Evolutionary conservation across 2,113 vertebrate species (phyloP), one percentile per base, ranked within the genome.

Genomic region (Neodon shergylaensis): DNA sequence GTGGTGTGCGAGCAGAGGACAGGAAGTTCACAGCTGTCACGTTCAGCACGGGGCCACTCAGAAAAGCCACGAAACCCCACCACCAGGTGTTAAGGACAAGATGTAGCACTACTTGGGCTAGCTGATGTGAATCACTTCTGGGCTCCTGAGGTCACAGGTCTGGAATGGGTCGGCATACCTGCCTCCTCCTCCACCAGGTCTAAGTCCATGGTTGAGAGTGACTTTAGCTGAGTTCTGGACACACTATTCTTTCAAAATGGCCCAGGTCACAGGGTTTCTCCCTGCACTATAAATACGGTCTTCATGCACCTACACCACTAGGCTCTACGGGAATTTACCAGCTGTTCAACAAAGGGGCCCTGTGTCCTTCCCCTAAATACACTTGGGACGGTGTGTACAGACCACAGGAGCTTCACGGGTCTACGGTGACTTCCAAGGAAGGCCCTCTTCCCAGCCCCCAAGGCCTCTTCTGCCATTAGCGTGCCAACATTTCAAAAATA

Each of bases 1-100:
- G 5, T 21, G 14, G 4, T 9, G 0, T 47, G 13, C 17, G 54
- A 5, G 5, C 1, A 6, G 5, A 36, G 33, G 22, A 28, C 12
- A 61, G n/a, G 13, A 95, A 44, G 63, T 42, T 13, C 61, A 65
- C 12, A 42, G 28, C 19, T 82, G 47, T 78, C 28, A 61, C 14
- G 47, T 3, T 79, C 36, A 42, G 88, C 68, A 93, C 76, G 86
- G 52, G 61, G 42, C 36, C 21, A 81, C n/a, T 47, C 5, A 84
- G 33, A 65, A 36, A 85, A 26, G 44, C 4, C 73, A n/a, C 12
- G 2, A 49, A 66, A 47, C 14, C 66, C 63, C 2, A 31, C 1
- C 14, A 6, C 26, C 39, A 9, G 11, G 44, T 73, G 36, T 16
- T 31, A 78, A 79, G 81, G 61, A 61, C 72, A 47, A 76, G 2